Percentiles rank a stretch among this genome's conserved stretches.
These are phyloP conservation scores for Pandemis cinnamomeana DNA, from an alignment of 2,888 invertebrate species.

Conservation along the genomic window DNA sequence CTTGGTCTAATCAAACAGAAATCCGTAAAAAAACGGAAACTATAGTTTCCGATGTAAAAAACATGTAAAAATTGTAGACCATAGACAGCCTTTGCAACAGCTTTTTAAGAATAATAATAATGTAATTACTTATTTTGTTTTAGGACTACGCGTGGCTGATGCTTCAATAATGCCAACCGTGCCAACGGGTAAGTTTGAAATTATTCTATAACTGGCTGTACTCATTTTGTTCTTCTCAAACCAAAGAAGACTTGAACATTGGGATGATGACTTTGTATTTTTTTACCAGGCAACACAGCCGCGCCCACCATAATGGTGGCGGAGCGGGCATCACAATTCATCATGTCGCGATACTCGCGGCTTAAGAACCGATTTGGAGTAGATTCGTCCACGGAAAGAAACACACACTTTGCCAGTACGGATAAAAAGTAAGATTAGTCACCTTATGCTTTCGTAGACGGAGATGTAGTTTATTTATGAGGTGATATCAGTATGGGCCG, in stretches of 20 bases:
- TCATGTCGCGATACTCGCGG: constrained; percentile 76
- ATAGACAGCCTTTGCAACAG: too few species aligned
- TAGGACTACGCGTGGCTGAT: constrained; percentile 84
- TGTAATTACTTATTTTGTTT: constrained; percentile 29
- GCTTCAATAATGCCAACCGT: constrained; percentile 86
- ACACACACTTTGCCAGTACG: constrained; percentile 47
- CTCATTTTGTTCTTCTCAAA: too few species aligned
- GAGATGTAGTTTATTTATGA: neutral
- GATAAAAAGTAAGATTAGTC: constrained; percentile 45
- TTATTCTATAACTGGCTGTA: neutral
- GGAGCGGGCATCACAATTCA: constrained; percentile 82
- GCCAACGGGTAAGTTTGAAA: constrained; percentile 64
- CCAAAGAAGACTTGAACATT: too few species aligned
- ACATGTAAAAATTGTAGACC: too few species aligned
- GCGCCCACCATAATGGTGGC: constrained; percentile 86
- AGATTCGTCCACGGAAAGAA: constrained; percentile 40
- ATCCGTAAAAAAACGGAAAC: too few species aligned
- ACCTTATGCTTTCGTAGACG: neutral
- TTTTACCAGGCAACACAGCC: constrained; percentile 80
- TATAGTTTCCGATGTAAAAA: too few species aligned
- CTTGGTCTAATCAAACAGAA: too few species aligned
- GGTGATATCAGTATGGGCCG: too few species aligned
- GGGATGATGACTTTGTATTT: neutral
- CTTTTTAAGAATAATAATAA: too few species aligned
- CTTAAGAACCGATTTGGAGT: constrained; percentile 62